Base-by-base conservation (phyloP, 2,797 vertebrate species). In the Todus mexicanus region DNA sequence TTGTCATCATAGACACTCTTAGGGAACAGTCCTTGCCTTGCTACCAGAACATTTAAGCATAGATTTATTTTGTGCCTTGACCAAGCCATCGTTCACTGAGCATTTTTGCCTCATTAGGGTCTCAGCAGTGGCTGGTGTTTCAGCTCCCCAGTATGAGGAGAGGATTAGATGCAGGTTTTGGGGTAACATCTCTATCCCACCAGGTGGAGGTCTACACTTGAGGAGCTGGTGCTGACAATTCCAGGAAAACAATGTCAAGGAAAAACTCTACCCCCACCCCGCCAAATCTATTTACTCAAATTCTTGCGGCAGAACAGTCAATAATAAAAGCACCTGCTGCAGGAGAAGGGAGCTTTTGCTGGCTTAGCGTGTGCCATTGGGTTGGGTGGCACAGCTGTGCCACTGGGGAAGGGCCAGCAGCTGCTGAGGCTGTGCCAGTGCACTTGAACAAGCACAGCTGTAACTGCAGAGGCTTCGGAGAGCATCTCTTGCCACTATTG, bases 301-400 rank as follows among this genome's bases (percentile, higher is more conserved):
- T 31, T 61, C 19, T n/a, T 54, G 35, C 10, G 16, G 40, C 37
- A 57, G 14, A 35, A 35, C 20, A 66, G 37, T 6, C 2, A 1
- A 26, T 31, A 22, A 26, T 4, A 56, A 69, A 83, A 20, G 13
- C 13, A 18, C 9, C 7, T 70, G 40, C 54, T 72, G 26, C 35
- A 43, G 71, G 9, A 69, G 47, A 48, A 26, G 7, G 45, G 42
- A 26, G 3, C 16, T 78, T 47, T 37, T 77, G 18, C 11, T 0
- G 0, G 2, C 72, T 50, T 25, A 50, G 26, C 0, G 0, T 22
- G 12, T 43, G 33, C 57, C 11, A 3, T 12, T 61, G 27, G 37
- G 17, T 23, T 33, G 48, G 5, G 16, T 26, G 38, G 50, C 54
- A 43, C 17, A 54, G 40, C 35, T 0, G 0, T 29, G 60, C 9